Base-by-base conservation (phyloP, 2,113 vertebrate species). In the Cacatua alba region DNA sequence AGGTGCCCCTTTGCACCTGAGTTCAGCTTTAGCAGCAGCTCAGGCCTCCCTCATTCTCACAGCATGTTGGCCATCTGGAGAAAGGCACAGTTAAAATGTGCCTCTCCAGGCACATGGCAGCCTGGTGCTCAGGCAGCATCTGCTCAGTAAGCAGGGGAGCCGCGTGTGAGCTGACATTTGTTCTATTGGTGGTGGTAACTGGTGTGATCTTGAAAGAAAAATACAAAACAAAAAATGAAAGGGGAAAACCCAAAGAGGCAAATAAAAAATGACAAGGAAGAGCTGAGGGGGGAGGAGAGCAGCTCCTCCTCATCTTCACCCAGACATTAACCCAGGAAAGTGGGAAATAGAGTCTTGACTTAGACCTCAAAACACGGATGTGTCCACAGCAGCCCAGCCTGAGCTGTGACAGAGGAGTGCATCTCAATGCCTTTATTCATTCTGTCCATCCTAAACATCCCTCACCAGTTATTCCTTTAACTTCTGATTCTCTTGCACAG, bases 201-300 rank as follows among this genome's bases (percentile, higher is more conserved):
- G 18, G 15, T 43, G 16, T 28, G 62, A 28, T 57, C 4, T 20
- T 65, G 35, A 17, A 21, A 18, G 43, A 17, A 18, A 35, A 20
- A 53, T 8, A 11, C 26, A 3, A 14, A 13, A 9, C 39, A 10
- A 29, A 29, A 29, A 51, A 12, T 3, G 1, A 6, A 10, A 2
- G 2, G 3, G 2, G 9, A 7, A 4, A 14, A 41, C 19, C 13
- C 9, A 16, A 16, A 64, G 23, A 52, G 39, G 7, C 5, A 6
- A 57, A 43, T 18, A 62, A 31, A 37, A 52, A 68, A 90, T 84
- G 31, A 31, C 19, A 11, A 0, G 2, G 41, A 76, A 59, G 7
- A 43, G 26, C 35, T 76, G 43, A 67, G 52, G 2, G 4, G 43
- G 67, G 63, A 59, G 29, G 11, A 11, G 19, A 88, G 20, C 15